Conservation (phyloP, 2,888 invertebrate species). For the Tethea ocularis region DNA sequence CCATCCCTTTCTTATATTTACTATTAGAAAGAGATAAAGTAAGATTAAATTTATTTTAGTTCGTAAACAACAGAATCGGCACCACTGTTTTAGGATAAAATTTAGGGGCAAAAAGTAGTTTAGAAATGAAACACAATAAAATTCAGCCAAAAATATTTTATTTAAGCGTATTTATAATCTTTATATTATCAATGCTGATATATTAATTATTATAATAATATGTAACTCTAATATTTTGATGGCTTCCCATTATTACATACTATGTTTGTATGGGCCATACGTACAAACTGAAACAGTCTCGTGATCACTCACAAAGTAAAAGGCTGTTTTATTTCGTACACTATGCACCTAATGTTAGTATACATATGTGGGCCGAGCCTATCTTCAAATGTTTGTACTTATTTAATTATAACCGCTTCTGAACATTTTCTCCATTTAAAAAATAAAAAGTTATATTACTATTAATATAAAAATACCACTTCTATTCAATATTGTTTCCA, state of each 20-base stretch:
- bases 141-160: conserved; percentile 84
- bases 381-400: conserved; percentile 76
- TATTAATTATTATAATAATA: conserved; percentile 69
- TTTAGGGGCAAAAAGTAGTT: neutral
- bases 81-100: too few species aligned
- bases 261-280: conserved; percentile 40
- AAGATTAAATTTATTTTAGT: too few species aligned
- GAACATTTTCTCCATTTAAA: conserved; percentile 30
- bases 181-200: conserved; percentile 82
- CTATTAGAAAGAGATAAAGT: too few species aligned
- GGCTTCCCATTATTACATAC: conserved; percentile 72
- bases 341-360: conserved; percentile 54
- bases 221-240: conserved; percentile 78
- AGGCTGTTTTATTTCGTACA: neutral
- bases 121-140: conserved; percentile 67
- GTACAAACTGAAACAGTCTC: neutral
- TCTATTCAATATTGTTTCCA: conserved; percentile 66
- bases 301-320: neutral
- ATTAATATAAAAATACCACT: conserved; percentile 76
- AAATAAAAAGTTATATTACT: conserved; percentile 56
- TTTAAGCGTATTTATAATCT: conserved; percentile 84
- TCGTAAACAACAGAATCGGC: too few species aligned
- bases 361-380: conserved; percentile 68
- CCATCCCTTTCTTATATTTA: too few species aligned
- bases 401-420: conserved; percentile 55